Base-by-base conservation (phyloP, 2,113 vertebrate species). In the Syngnathus scovelli region DNA sequence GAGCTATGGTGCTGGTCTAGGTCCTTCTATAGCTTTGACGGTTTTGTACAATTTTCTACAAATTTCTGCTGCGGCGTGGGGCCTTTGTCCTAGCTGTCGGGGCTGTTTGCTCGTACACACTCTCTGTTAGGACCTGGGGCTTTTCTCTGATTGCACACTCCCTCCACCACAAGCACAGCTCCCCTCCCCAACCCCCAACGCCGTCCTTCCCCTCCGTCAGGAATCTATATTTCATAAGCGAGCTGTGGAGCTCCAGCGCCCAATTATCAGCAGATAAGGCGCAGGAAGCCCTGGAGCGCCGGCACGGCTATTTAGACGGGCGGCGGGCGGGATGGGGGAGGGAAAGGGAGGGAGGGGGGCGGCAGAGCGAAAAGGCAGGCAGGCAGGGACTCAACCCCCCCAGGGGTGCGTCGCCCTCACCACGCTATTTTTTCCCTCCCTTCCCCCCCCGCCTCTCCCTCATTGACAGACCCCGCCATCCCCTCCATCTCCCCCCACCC, bases 191-290 rank as follows among this genome's bases (percentile, higher is more conserved):
- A 61, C 72, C 72, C 61, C 51, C 33, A 66, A 61, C 75, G 64
- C 78, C 75, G 74, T 74, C 75, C 79, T 77, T 84, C 78, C 78
- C 77, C 86, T 83, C 84, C 83, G 82, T 86, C 79, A 90, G 88
- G 86, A 91, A 91, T 91, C 89, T 90, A 92, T 92, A 92, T 91
- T 92, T 91, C 85, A 92, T 90, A 90, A 91, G 87, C 88, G 88
- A 85, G 88, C 86, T 88, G 85, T 90, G 89, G 87, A 89, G 88
- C 87, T 86, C 86, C 86, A 89, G 87, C 85, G 84, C 87, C 89
- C 89, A 90, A 90, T 92, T 91, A 91, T 89, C 87, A 89, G 85
- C 88, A 90, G 88, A 91, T 90, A 89, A 90, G 90, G 90, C 83
- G 78, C 83, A 90, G 88, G 88, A 91, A 89, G 90, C 90, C 88